A percentile compares a stretch with the other conserved stretches of the same genome.
These are phyloP conservation scores for Chionomys nivalis DNA, from an alignment of 2,113 vertebrate genomes.

Conservation along the genomic window DNA sequence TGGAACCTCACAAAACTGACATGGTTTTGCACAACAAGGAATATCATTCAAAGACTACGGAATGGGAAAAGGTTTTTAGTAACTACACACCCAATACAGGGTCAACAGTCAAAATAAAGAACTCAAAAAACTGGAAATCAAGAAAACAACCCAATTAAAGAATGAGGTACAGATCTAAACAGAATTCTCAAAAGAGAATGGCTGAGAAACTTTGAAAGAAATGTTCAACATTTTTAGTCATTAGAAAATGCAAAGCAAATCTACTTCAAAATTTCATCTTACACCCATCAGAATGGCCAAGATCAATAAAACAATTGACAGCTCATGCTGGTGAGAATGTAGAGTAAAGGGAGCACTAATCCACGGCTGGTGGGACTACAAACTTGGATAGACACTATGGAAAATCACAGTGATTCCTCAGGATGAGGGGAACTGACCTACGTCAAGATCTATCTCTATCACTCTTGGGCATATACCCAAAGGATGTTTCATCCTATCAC, in stretches of 20 bases:
- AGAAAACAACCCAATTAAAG: neutral
- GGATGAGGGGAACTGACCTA: neutral
- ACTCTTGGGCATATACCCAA: neutral
- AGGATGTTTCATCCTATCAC: neutral
- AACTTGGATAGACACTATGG: neutral
- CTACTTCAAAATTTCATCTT: neutral
- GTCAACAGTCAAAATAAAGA: neutral
- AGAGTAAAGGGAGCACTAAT: neutral
- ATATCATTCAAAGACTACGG: neutral
- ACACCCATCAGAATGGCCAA: neutral
- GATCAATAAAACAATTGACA: neutral
- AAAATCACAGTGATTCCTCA: neutral
- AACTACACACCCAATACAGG: neutral
- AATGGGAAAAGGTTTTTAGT: neutral
- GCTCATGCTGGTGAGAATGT: neutral
- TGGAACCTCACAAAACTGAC: neutral
- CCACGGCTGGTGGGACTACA: neutral
- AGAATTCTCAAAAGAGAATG: too few relatives aligned
- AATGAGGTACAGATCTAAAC: too few relatives aligned
- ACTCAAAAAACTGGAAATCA: neutral
- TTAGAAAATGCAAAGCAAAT: neutral
- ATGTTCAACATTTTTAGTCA: neutral
- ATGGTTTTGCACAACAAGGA: neutral
- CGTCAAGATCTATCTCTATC: neutral
- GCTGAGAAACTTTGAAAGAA: neutral